These are phyloP conservation scores for Hemistola chrysoprasaria DNA, from an alignment of 2,888 invertebrate species.

Conservation along the genomic window DNA sequence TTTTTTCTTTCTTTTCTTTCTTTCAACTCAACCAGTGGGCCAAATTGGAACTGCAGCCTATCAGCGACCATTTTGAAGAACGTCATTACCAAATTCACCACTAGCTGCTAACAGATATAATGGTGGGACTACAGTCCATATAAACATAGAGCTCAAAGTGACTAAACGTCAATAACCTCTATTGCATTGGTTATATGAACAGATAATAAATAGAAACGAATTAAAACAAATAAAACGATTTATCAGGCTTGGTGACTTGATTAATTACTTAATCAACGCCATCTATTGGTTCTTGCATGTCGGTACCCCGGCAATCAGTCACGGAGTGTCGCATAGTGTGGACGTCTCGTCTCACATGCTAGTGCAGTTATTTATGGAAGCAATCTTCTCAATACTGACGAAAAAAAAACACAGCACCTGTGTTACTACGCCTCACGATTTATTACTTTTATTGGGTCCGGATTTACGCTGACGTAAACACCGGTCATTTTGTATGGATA, in stretches of 20 bases:
- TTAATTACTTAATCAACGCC: conserved; percentile 73
- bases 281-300: conserved; percentile 63
- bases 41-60: too few relatives aligned
- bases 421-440: conserved; percentile 53
- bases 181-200: too few relatives aligned
- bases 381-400: conserved; percentile 63
- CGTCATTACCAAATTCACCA: too few relatives aligned
- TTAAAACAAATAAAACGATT: conserved; percentile 25
- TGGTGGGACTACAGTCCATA: too few relatives aligned
- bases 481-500: conserved; percentile 37
- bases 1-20: too few relatives aligned
- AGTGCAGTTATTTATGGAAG: conserved; percentile 69
- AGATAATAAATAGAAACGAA: conserved; percentile 10
- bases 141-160: conserved; percentile 17
- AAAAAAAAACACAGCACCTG: conserved; percentile 60
- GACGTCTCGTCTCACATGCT: conserved; percentile 56
- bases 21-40: too few relatives aligned
- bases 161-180: background rate
- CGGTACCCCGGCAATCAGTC: conserved; percentile 65
- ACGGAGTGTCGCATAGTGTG: conserved; percentile 49
- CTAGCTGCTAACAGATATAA: too few relatives aligned
- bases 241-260: conserved; percentile 48
- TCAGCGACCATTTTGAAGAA: too few relatives aligned
- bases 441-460: conserved; percentile 61
- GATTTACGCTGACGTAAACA: conserved; percentile 50